A percentile compares a stretch with the other conserved stretches of the same genome.
These are phyloP conservation scores for Hipposideros armiger DNA, from an alignment of 2,113 vertebrate genomes.

Conservation along the genomic window DNA sequence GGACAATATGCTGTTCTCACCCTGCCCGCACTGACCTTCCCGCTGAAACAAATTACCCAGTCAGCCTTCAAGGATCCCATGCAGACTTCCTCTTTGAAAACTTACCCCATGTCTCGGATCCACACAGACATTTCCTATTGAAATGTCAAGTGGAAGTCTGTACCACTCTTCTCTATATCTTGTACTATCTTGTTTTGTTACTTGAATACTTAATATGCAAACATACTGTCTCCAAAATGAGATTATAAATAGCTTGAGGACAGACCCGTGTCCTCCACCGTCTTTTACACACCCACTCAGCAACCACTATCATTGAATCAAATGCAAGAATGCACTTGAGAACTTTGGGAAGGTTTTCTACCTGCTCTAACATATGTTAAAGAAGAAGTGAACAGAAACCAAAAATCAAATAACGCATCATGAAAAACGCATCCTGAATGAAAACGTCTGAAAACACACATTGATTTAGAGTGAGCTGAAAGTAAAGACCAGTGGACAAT, in stretches of 20 bases:
- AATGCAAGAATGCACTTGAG: neutral
- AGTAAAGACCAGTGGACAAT: neutral
- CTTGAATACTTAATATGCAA: neutral
- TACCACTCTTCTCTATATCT: neutral
- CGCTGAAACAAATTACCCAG: neutral
- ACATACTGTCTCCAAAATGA: neutral
- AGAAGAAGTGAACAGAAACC: neutral
- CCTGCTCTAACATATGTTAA: neutral
- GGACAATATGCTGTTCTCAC: neutral
- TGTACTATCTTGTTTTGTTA: neutral
- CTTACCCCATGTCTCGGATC: neutral
- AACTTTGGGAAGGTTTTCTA: neutral
- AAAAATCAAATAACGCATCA: neutral
- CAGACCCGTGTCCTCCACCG: neutral
- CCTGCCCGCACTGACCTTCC: neutral
- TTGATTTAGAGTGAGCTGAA: neutral
- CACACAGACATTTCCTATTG: neutral
- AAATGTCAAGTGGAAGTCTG: neutral
- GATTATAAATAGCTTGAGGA: neutral
- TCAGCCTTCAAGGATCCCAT: neutral
- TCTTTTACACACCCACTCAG: neutral
- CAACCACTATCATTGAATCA: neutral
- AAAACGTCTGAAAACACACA: slow-evolving; percentile 18
- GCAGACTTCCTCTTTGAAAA: neutral
- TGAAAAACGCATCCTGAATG: neutral